A percentile compares a stretch with the other conserved stretches of the same genome.
These are phyloP conservation scores for Lasioglossum villosulum DNA, from an alignment of 2,888 invertebrate species.

Conservation along the genomic window DNA sequence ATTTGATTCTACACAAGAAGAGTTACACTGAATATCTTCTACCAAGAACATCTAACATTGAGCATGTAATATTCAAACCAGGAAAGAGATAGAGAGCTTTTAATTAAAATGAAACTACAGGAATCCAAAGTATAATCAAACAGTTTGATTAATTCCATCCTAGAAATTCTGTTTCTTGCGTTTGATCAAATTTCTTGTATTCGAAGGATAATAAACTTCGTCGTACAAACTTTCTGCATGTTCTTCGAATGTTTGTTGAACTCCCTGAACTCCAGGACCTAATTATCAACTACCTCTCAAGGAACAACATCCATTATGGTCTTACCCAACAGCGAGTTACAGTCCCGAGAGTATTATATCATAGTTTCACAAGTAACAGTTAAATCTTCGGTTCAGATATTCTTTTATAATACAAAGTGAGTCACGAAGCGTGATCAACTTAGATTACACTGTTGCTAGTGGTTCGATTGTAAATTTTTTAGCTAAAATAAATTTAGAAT, in stretches of 20 bases:
- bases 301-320: not conserved
- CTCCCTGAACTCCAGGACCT: not conserved
- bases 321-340: not conserved
- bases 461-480: too few relatives aligned
- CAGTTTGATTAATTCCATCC: not conserved
- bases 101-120: not conserved
- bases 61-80: not conserved
- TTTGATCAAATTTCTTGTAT: not conserved
- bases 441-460: too few relatives aligned
- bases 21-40: not conserved
- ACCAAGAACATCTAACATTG: not conserved
- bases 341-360: not conserved
- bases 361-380: not conserved
- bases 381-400: not conserved
- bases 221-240: not conserved
- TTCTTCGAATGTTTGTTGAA: not conserved
- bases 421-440: too few relatives aligned
- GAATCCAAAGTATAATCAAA: not conserved
- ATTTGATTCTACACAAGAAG: not conserved
- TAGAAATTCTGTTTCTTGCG: not conserved
- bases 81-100: too few relatives aligned
- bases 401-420: not conserved
- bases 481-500: too few relatives aligned
- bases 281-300: not conserved
- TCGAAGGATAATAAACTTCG: not conserved